Base-by-base conservation (phyloP, 2,888 invertebrate genomes). In the Griposia aprilina region DNA sequence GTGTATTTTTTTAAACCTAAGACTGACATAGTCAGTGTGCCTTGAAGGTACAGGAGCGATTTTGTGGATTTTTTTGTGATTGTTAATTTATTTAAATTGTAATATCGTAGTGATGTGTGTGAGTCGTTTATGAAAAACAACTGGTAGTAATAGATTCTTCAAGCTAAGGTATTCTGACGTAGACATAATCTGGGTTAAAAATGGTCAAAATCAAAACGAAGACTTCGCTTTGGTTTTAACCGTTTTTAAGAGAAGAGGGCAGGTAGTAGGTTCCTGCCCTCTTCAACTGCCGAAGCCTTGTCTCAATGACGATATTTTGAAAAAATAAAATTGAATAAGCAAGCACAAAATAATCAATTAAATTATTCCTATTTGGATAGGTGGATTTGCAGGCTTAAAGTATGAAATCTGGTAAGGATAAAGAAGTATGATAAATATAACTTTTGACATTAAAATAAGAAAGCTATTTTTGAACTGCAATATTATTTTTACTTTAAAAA, bases 1-100 rank as follows among this genome's bases (percentile, higher is more conserved):
- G 30, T 75, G 60, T 78, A 50, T 76, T 77, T 74, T 36, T 74
- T 57, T 59, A 1, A 66, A 65, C 4, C 8, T 48, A 82, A 85
- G 83, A 87, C 85, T 85, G 86, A 80, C 86, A 50, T 83, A 65
- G 78, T 87, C 86, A 83, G 87, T 66, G 62, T 75, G 75, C 78
- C 74, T 84, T 76, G n/a, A 74, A 86, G 78, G 83, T 85, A 48
- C 66, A 50, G 30, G 20, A 69, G 17, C 15, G 23, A 4, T 41
- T 59, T 83, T 83, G 15, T 69, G 45, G 48, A 41, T 68, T 68
- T 55, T 74, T 83, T 74, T 71, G 17, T 41, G 20, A 20, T 52
- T 59, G 4, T 15, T n/a, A 41, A 23, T 1, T 74, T 20, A 36
- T 36, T 55, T 69, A 17, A n/a, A n/a, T 36, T 62, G 36, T n/a